phyloP scores from a whole-genome alignment of 64 coral and sea anemone genomes.

The Dendrophyllia cribrosa region DNA sequence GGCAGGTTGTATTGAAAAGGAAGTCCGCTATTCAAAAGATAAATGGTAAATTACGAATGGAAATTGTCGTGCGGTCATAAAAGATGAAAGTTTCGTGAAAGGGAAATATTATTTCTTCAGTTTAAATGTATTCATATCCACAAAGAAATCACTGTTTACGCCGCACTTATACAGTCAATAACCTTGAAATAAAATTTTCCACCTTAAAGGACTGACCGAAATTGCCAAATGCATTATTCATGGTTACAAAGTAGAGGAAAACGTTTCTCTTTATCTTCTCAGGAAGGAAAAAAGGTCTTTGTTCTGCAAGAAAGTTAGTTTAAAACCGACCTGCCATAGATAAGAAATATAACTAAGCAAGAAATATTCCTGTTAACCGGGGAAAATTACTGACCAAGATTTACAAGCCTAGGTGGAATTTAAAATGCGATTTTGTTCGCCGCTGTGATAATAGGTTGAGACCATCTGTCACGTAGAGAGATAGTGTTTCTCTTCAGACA shows the following conservation, averaged over 20 bases:
- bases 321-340: not conserved
- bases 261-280: slow-evolving; percentile 8
- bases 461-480: slow-evolving; percentile 5
- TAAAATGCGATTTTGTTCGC: not conserved
- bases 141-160: not conserved
- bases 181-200: slow-evolving; percentile 19
- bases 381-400: not conserved
- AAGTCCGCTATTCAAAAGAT: not conserved
- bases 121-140: not conserved
- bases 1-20: not conserved
- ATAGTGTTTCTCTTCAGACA: not conserved
- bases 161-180: not conserved
- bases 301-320: not conserved
- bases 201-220: slow-evolving; percentile 1
- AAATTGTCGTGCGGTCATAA: not conserved
- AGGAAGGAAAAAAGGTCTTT: slow-evolving; percentile 21
- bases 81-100: not conserved
- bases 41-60: not conserved
- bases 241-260: not conserved
- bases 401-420: not conserved
- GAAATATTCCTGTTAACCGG: not conserved
- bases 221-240: slow-evolving; percentile 32
- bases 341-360: not conserved
- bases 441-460: not conserved
- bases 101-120: not conserved